These are phyloP conservation scores for Lamellibrachia columna DNA, from an alignment of 2,888 invertebrate genomes.

Conservation along the genomic window DNA sequence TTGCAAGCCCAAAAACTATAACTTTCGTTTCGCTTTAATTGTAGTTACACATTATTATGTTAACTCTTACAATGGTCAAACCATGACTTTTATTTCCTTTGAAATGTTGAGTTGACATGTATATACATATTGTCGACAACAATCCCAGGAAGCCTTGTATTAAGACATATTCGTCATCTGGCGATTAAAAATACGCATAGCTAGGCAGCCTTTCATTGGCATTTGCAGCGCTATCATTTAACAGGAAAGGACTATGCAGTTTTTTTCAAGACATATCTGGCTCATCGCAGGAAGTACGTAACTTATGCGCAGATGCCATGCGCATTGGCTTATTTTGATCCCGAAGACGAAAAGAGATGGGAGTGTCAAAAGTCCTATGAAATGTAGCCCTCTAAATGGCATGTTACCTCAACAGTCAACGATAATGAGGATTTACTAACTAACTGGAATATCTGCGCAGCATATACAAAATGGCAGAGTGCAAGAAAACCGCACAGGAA, in stretches of 20 bases:
- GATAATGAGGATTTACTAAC: not conserved
- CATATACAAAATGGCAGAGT: slow-evolving; percentile 64
- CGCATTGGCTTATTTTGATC: slow-evolving; percentile 16
- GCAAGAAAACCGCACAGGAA: slow-evolving; percentile 71
- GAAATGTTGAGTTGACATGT: too few species aligned
- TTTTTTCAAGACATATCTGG: not conserved
- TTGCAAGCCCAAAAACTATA: too few species aligned
- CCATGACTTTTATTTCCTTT: too few species aligned
- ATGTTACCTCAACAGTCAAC: not conserved
- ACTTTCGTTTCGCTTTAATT: too few species aligned
- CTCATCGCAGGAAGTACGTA: slow-evolving; percentile 16
- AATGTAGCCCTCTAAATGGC: slow-evolving; percentile 5
- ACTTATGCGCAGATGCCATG: slow-evolving; percentile 5
- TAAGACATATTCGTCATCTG: too few species aligned
- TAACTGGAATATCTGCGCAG: not conserved
- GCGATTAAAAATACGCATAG: too few species aligned
- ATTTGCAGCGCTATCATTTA: not conserved
- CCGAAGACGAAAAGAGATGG: not conserved
- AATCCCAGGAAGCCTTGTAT: too few species aligned
- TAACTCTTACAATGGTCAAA: too few species aligned
- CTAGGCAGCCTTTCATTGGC: not conserved
- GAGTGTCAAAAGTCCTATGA: not conserved
- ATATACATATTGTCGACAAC: too few species aligned
- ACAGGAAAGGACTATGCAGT: not conserved
- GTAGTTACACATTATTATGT: too few species aligned